Evolutionary conservation across 2,888 invertebrate genomes (phyloP).

Genomic region (Heliconius cydno): DNA sequence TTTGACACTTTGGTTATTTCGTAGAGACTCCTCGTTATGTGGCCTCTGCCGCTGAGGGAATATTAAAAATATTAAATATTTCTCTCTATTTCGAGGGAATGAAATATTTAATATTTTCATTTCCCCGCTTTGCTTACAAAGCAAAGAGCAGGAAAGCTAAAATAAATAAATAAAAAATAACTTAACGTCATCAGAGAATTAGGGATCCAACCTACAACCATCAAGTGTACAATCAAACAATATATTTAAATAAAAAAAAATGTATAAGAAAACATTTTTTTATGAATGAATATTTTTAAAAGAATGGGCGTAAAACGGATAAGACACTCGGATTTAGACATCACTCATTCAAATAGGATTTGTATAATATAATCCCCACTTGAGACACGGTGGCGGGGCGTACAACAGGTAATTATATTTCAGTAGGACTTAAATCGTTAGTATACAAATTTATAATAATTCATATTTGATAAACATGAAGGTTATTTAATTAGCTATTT

Average conservation of each 20-base stretch:
- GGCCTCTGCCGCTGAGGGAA: no score
- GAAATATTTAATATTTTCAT: background rate
- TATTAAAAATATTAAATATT: no score
- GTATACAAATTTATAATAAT: background rate
- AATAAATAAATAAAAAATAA: no score
- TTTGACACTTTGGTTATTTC: no score
- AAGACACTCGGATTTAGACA: conserved; percentile 2
- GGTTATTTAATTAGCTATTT: no score
- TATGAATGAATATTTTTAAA: background rate
- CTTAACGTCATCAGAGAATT: background rate
- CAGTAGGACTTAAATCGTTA: background rate
- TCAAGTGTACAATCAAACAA: background rate
- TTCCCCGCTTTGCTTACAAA: background rate
- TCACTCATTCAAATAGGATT: conserved; percentile 12
- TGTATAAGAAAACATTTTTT: background rate
- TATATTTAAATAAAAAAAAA: background rate
- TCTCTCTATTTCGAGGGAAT: background rate
- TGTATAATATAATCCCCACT: conserved; percentile 18
- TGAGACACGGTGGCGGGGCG: background rate
- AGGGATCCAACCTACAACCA: background rate
- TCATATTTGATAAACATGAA: no score
- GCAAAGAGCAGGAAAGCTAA: no score
- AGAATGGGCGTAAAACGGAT: background rate
- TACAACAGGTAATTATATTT: background rate
- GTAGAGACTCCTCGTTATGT: no score